phyloP scores from a whole-genome alignment of 1,140 invertebrate species.

The Ips typographus region DNA sequence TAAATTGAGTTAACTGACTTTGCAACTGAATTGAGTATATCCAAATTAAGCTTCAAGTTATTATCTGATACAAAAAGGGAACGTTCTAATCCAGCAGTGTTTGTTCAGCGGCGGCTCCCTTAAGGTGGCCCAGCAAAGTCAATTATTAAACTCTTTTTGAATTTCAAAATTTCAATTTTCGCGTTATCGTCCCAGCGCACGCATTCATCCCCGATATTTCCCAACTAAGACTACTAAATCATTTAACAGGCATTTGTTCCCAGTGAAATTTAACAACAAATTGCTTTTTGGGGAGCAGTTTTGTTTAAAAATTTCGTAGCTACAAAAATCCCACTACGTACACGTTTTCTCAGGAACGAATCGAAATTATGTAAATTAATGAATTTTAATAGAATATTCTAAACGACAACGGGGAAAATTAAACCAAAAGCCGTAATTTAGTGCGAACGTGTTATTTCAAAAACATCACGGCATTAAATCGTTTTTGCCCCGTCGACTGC shows the following conservation, averaged over 20 bases:
- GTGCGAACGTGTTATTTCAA: constrained; percentile 9
- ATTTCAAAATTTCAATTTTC: constrained; percentile 47
- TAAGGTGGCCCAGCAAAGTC: neutral
- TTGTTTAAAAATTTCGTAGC: neutral
- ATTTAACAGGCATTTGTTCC: neutral
- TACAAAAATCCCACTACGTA: too few relatives aligned
- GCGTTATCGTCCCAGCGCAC: constrained; percentile 42
- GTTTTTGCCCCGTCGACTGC: constrained; percentile 4
- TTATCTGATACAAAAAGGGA: neutral
- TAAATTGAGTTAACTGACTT: too few relatives aligned
- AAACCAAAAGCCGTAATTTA: constrained; percentile 13
- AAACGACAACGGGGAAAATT: neutral
- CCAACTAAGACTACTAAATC: neutral
- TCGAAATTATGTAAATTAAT: constrained; percentile 10
- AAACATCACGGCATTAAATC: constrained; percentile 10
- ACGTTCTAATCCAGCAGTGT: constrained; percentile 14
- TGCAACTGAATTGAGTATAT: too few relatives aligned
- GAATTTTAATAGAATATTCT: neutral
- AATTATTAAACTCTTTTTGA: constrained; percentile 42
- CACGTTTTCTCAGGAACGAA: too few relatives aligned
- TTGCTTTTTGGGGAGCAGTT: neutral
- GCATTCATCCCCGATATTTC: constrained; percentile 26
- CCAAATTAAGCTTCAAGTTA: too few relatives aligned
- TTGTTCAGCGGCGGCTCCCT: constrained; percentile 8
- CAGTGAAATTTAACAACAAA: neutral